Conservation (phyloP, 2,113 vertebrate species). For the Myrmecophaga tridactyla region DNA sequence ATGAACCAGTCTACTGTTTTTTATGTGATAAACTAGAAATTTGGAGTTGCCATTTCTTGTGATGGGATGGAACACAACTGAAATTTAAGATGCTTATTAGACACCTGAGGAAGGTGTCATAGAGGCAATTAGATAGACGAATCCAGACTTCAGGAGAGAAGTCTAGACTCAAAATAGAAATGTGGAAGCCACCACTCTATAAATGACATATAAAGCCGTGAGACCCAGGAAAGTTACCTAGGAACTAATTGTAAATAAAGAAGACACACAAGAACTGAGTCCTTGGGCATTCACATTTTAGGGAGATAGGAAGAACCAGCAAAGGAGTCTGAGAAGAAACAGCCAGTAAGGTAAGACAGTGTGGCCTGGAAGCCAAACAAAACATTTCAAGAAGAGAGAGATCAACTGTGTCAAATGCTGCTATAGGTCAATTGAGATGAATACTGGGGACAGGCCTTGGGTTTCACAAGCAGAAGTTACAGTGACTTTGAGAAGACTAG, state of each 20-base stretch:
- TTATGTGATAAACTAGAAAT: background rate
- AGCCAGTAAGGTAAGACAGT: background rate
- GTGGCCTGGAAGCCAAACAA: background rate
- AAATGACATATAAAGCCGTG: background rate
- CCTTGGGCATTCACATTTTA: background rate
- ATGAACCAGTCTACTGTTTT: background rate
- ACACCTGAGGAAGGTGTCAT: no score
- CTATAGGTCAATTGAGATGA: background rate
- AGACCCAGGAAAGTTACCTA: background rate
- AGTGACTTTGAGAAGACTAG: background rate
- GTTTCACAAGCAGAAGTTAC: background rate
- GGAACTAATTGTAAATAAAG: background rate
- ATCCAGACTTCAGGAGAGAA: background rate
- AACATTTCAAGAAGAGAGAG: background rate
- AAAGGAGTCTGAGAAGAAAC: no score
- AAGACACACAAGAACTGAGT: background rate
- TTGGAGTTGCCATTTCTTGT: background rate
- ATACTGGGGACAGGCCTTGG: background rate
- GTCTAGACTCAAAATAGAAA: background rate
- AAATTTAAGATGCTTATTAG: background rate
- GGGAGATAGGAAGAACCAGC: no score
- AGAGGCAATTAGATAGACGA: background rate
- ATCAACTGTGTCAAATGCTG: no score
- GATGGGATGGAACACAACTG: no score
- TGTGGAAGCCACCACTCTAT: background rate